Percentiles rank a stretch among this genome's conserved stretches.
These are phyloP conservation scores for Homarus gammarus DNA, from an alignment of 2,888 invertebrate species.

Conservation along the genomic window DNA sequence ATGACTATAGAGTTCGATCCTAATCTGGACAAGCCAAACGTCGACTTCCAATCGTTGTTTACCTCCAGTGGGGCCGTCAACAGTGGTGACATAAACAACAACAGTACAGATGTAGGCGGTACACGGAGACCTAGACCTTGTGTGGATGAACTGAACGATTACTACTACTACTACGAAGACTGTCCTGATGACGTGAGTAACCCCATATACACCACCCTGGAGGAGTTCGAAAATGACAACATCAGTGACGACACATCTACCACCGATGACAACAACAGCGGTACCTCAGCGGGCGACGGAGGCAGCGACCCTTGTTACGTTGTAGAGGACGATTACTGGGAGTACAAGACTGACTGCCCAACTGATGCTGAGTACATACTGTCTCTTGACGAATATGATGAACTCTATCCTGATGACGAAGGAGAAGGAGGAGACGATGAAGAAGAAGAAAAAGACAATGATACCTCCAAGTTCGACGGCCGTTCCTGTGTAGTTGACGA, in stretches of 20 bases:
- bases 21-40: neutral
- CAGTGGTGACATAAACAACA: neutral
- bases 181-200: conserved; percentile 21
- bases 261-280: neutral
- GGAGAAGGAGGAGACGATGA: neutral
- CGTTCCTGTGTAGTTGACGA: conserved; percentile 1
- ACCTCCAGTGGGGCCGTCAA: neutral
- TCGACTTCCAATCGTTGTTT: conserved; percentile 15
- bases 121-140: neutral
- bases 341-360: conserved; percentile 2
- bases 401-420: conserved; percentile 6
- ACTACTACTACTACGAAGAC: conserved; percentile 24
- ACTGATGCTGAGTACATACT: conserved; percentile 1
- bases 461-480: conserved; percentile 20
- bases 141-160: conserved; percentile 16
- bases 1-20: conserved; percentile 48
- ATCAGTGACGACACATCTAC: neutral
- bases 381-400: conserved; percentile 6
- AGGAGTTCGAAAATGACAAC: conserved; percentile 6
- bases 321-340: conserved; percentile 12
- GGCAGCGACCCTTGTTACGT: neutral
- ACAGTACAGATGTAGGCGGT: neutral
- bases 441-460: neutral
- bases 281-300: conserved; percentile 2
- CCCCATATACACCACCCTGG: conserved; percentile 2